phyloP scores from a whole-genome alignment of 2,888 invertebrate species.

The Argynnis bischoffii region DNA sequence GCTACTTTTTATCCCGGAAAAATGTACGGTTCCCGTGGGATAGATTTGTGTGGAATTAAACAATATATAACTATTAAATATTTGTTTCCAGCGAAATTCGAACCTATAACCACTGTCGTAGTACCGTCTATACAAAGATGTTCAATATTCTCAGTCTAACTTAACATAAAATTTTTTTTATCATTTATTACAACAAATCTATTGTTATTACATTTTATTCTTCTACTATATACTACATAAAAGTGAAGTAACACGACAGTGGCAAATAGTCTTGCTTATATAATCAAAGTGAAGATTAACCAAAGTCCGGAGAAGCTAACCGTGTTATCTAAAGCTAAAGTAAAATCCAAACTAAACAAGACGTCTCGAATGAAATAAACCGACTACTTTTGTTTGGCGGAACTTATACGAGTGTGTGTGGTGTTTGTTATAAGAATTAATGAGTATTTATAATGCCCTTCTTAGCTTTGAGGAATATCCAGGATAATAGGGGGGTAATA shows the following conservation, averaged over 20 bases:
- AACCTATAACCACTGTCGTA: too few relatives aligned
- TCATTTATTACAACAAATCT: too few relatives aligned
- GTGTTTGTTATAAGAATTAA: slow-evolving; percentile 4
- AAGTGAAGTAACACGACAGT: neutral
- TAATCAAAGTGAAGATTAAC: slow-evolving; percentile 6
- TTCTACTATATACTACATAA: neutral
- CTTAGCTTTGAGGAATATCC: neutral
- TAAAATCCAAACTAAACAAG: slow-evolving; percentile 31
- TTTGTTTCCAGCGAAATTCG: too few relatives aligned
- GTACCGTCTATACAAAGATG: too few relatives aligned
- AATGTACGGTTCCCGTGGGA: too few relatives aligned
- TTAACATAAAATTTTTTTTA: too few relatives aligned
- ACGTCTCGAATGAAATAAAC: slow-evolving; percentile 37
- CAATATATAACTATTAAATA: too few relatives aligned
- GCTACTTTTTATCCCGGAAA: too few relatives aligned
- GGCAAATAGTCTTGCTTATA: neutral
- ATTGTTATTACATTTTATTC: too few relatives aligned
- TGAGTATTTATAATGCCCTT: neutral
- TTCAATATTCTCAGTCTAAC: too few relatives aligned
- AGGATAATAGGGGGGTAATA: too few relatives aligned
- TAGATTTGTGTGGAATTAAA: too few relatives aligned
- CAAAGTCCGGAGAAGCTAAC: slow-evolving; percentile 25
- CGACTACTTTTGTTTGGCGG: slow-evolving; percentile 36
- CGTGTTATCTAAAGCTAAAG: slow-evolving; percentile 29
- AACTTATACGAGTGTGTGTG: slow-evolving; percentile 31